phyloP scores from a whole-genome alignment of 2,888 invertebrate genomes.

The Gastracanthus pulcherrimus region DNA sequence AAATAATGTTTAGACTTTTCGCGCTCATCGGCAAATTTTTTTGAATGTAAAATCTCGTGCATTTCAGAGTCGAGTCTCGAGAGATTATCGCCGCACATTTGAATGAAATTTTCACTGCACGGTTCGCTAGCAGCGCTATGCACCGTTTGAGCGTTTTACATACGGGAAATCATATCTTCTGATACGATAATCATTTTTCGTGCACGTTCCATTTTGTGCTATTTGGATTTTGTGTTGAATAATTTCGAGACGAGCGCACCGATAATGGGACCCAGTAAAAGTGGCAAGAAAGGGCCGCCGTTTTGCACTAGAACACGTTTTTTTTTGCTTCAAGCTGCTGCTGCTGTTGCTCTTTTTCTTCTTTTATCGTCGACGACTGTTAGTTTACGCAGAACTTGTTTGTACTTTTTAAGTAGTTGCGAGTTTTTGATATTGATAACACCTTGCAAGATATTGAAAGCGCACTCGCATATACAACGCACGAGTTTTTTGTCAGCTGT shows the following conservation, averaged over 20 bases:
- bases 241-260: background rate
- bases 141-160: background rate
- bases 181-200: conserved; percentile 47
- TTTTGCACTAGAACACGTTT: too few species aligned
- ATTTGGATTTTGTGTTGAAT: background rate
- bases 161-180: background rate
- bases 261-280: background rate
- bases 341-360: background rate
- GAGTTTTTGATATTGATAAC: background rate
- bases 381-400: background rate
- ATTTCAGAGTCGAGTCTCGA: background rate
- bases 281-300: background rate
- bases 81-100: background rate
- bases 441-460: too few species aligned
- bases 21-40: conserved; percentile 7
- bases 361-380: background rate
- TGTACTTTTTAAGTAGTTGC: background rate
- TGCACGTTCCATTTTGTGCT: conserved; percentile 39
- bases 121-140: background rate
- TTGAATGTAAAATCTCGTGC: background rate
- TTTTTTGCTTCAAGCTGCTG: background rate
- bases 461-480: background rate
- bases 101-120: background rate
- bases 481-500: background rate
- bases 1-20: conserved; percentile 1